Evolutionary conservation across 1,140 invertebrate species (phyloP).

Genomic region (Condylostylus longicornis): DNA sequence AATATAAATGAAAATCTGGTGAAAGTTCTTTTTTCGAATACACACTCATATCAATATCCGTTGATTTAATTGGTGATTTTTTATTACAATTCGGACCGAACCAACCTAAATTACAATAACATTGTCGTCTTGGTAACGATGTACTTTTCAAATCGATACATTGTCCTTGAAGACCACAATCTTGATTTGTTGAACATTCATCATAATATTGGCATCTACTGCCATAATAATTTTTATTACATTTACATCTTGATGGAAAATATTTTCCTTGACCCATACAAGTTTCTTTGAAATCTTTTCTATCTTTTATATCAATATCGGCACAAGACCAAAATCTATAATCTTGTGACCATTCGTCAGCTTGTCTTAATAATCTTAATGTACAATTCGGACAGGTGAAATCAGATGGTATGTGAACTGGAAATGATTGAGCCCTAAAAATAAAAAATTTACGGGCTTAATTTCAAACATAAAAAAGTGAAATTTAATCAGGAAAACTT

Average conservation of each 20-base stretch:
- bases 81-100: constrained; percentile 64
- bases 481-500: constrained; percentile 2
- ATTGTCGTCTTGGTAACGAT: constrained; percentile 63
- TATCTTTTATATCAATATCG: constrained; percentile 70
- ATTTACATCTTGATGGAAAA: constrained; percentile 61
- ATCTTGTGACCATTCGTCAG: constrained; percentile 67
- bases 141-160: constrained; percentile 68
- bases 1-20: constrained; percentile 59
- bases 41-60: constrained; percentile 44
- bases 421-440: constrained; percentile 62
- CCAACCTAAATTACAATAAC: constrained; percentile 79
- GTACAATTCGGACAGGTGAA: constrained; percentile 82
- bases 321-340: constrained; percentile 92
- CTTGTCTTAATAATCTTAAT: constrained; percentile 71
- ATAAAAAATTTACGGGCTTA: too few species aligned
- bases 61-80: constrained; percentile 49
- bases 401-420: constrained; percentile 61
- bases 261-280: constrained; percentile 71
- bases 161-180: constrained; percentile 71
- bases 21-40: constrained; percentile 58
- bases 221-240: constrained; percentile 67
- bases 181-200: constrained; percentile 64
- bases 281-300: constrained; percentile 59
- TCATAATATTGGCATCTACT: constrained; percentile 68
- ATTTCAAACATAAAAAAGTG: constrained; percentile 1